Evolutionary conservation across 2,113 vertebrate species (phyloP), one percentile per base, ranked within the genome.

Genomic region (Barnardius zonarius): DNA sequence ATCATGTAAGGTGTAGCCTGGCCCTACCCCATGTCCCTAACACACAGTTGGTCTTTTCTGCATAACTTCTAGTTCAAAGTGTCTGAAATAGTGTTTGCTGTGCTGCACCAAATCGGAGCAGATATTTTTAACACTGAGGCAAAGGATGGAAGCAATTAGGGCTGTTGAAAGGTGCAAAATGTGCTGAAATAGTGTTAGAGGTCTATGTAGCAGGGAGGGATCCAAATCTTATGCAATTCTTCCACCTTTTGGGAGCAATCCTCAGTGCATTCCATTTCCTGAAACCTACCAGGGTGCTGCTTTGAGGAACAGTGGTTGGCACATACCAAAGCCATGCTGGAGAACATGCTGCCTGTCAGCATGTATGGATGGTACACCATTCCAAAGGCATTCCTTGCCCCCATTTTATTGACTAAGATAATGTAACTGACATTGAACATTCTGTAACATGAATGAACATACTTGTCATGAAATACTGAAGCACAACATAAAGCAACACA

Each of bases 401-500:
- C 11, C 46, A 7, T 41, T 63, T 66, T 19, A 63, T 7, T 22
- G 33, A 30, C 49, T 15, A 17, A 54, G 31, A 24, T 5, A 44
- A n/a, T 0, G 0, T 11, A 31, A 51, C 10, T 13, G n/a, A 16
- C 14, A 4, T 13, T 46, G 33, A 35, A 59, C 57, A 35, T 59
- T 59, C 57, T 59, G 33, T 35, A 59, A 59, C 57, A 35, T 35
- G 57, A 59, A 24, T 35, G 57, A 35, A 35, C 57, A 16, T 55
- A 24, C 24, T 67, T 6, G 6, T 7, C 30, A 10, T 0, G 0
- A 62, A 75, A 48, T 14, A 39, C 0, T 23, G 4, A 55, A 24
- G 9, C 3, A 23, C 28, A 22, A 74, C 12, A 46, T 5, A 41
- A 51, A 51, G 23, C 23, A 52, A 41, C 0, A 0, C 61, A 52